Base-by-base conservation (phyloP, 92 coral and sea anemone genomes). In the Pocillopora meandrina region DNA sequence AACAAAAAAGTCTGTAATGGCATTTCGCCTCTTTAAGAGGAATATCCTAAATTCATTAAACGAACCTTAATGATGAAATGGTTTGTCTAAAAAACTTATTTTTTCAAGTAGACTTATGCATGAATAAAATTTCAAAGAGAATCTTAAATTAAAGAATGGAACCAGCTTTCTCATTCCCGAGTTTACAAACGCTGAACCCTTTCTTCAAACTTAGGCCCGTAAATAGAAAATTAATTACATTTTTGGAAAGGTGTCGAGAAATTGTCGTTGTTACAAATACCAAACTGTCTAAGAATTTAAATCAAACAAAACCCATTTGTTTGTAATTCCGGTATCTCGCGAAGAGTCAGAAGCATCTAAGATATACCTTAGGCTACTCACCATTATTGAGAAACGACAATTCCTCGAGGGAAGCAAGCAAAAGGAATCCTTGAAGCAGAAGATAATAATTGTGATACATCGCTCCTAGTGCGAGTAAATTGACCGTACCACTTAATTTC, bases 321-420 rank as follows among this genome's bases (percentile, higher is more conserved):
- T 55, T 56, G 57, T 16, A 12, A 49, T 42, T 21, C 0, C 49
- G 13, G 10, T 56, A 9, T 0, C 18, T 65, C 64, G 3, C 34
- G 1, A 7, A 42, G 52, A 42, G 52, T 42, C 52, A 42, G 15
- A 79, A 62, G 12, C 35, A 31, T 15, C 49, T 55, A 65, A 81
- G 1, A 13, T 5, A 80, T 0, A 12, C 16, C 77, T 70, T 71
- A 42, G 4, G 52, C 8, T 42, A 42, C 52, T 7, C 8, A 81
- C 85, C 85, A 81, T 59, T 71, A 55, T 71, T 60, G 17, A 81
- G 59, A 23, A 67, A 57, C 60, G 47, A 10, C 59, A 71, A 34
- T 10, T 71, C 77, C 36, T 71, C 76, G 36, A 12, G 77, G 17
- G 14, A 58, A 16, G 26, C 74, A n/a, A 81, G 71, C 70, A 81